These are phyloP conservation scores for Hypotaenidia okinawae DNA, from an alignment of 2,797 vertebrate genomes.

Conservation along the genomic window DNA sequence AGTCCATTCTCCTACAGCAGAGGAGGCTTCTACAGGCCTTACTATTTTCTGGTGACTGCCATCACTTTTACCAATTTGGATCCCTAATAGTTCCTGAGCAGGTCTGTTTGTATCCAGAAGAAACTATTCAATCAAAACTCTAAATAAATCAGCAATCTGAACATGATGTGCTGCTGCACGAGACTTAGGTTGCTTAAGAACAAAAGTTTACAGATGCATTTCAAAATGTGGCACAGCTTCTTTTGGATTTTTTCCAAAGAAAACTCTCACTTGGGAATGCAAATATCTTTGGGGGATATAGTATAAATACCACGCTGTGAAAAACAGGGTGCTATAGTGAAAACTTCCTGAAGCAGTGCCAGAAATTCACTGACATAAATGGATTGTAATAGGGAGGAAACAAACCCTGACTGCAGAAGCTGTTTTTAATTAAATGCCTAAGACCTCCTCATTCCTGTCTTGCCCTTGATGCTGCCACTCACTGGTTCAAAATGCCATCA, in stretches of 20 bases:
- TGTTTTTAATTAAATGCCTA: slow-evolving; percentile 17
- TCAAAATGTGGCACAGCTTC: not conserved
- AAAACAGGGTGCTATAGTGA: not conserved
- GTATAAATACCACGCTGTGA: not conserved
- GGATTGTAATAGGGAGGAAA: not conserved
- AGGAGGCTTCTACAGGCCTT: not conserved
- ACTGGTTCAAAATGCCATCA: not conserved
- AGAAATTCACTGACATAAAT: slow-evolving; percentile 14
- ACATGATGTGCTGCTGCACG: not conserved
- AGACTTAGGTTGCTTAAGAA: not conserved
- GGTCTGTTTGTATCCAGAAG: not conserved
- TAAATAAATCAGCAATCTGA: not conserved
- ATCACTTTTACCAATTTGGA: not conserved
- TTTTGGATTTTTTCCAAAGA: not conserved
- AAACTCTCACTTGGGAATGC: not conserved
- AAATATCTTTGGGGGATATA: not conserved
- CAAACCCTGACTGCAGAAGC: slow-evolving; percentile 3
- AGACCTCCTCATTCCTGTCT: not conserved
- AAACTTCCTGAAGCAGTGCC: not conserved
- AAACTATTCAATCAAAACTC: not conserved
- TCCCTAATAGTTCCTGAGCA: not conserved
- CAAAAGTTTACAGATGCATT: not conserved
- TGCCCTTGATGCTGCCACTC: slow-evolving; percentile 38
- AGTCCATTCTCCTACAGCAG: not conserved
- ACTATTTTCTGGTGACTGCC: not conserved